These are phyloP conservation scores for Patella pellucida DNA, from an alignment of 2,888 invertebrate genomes.

Conservation along the genomic window DNA sequence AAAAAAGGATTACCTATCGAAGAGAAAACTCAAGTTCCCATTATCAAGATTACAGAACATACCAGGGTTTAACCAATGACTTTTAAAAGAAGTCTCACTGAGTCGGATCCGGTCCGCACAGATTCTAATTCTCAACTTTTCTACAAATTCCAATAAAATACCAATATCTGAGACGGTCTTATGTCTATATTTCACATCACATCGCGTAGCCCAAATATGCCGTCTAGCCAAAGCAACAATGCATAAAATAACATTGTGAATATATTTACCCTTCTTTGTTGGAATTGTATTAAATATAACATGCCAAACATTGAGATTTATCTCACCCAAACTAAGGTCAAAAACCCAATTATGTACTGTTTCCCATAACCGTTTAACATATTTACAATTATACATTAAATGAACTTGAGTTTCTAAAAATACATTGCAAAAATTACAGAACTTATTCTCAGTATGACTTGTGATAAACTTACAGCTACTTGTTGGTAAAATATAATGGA, in stretches of 20 bases:
- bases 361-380: not conserved
- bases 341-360: constrained; percentile 7
- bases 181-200: not conserved
- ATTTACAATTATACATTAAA: not conserved
- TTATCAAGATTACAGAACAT: constrained; percentile 1
- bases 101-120: not conserved
- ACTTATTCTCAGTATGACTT: not conserved
- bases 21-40: too few species aligned
- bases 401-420: not conserved
- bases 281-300: not conserved
- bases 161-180: constrained; percentile 1
- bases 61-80: constrained; percentile 9
- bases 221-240: constrained; percentile 7
- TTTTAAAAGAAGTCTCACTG: constrained; percentile 9
- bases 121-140: constrained; percentile 3
- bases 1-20: too few species aligned
- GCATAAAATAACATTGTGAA: not conserved
- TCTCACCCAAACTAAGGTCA: constrained; percentile 7
- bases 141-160: not conserved
- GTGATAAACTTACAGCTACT: not conserved
- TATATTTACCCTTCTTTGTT: not conserved
- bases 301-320: constrained; percentile 8
- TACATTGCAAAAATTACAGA: not conserved
- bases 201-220: constrained; percentile 5
- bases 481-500: not conserved